Evolutionary conservation across 2,113 vertebrate species (phyloP).

Genomic region (Furnarius figulus): DNA sequence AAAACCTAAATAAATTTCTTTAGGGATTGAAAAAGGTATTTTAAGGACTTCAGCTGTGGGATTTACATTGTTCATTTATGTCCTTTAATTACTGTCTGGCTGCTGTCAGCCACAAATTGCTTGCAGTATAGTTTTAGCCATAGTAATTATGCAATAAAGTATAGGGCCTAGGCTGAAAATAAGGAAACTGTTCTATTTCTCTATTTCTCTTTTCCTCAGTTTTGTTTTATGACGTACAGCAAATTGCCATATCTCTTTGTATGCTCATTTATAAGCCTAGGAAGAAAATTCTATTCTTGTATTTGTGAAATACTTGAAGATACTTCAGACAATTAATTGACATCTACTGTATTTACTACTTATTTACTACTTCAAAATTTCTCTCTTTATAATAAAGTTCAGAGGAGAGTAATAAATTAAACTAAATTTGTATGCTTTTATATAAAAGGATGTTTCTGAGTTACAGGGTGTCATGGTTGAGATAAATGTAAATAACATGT

Average conservation of each 20-base stretch:
- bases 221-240: not conserved
- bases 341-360: no score
- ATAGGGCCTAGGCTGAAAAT: not conserved
- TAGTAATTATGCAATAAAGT: not conserved
- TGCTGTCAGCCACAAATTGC: not conserved
- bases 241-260: not conserved
- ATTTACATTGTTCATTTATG: constrained; percentile 13
- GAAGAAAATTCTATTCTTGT: not conserved
- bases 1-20: not conserved
- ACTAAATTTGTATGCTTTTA: not conserved
- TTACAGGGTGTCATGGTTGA: not conserved
- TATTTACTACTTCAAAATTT: not conserved
- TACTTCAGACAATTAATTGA: not conserved
- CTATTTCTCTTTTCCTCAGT: not conserved
- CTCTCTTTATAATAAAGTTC: not conserved
- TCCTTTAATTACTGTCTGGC: constrained; percentile 29
- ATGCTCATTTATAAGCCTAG: not conserved
- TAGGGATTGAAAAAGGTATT: not conserved
- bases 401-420: not conserved
- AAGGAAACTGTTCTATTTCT: not conserved
- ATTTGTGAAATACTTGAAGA: not conserved
- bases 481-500: not conserved
- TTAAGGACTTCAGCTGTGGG: not conserved
- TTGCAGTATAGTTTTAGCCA: not conserved
- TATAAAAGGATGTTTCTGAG: not conserved